Base-by-base conservation (phyloP, 2,797 vertebrate species). In the Ceryle rudis region DNA sequence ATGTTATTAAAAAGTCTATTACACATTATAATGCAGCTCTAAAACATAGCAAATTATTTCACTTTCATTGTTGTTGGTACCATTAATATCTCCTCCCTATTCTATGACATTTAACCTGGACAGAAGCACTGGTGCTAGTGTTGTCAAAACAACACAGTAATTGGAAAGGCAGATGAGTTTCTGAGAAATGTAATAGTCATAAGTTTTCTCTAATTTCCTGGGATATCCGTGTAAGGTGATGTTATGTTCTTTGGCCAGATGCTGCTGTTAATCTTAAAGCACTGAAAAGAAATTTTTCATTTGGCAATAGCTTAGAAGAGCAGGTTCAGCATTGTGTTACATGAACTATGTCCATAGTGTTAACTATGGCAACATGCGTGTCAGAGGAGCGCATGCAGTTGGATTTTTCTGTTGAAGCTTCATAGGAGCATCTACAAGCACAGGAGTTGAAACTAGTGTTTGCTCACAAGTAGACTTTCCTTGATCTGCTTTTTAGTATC, bases 1-100 rank as follows among this genome's bases (percentile, higher is more conserved):
- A 60, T 91, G 94, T 94, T 97, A 97, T 97, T 97, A 97, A 97
- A 97, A 97, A 94, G 73, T 94, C 84, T 95, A 93, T 97, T 97
- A 93, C 33, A 41, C 88, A 93, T 96, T 95, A 95, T 83, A 95
- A 96, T 97, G 46, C 65, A 96, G 47, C 69, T 93, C 55, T 95
- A 86, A 97, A 97, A 90, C 25, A 73, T 22, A 21, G 75, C 55
- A 81, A 90, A 92, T 92, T 71, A 74, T 92, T 93, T 95, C 23
- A 20, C 75, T 93, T 90, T 67, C 60, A 29, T 85, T 82, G 79
- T 44, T 83, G 58, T 52, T 93, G 57, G 47, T 80, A 23, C 31
- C 61, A 52, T 84, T 74, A 69, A 46, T 95, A 89, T 54, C 35
- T 93, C 49, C 64, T 79, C 31, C 22, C n/a, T 51, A 12, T 72